A percentile compares a stretch with the other conserved stretches of the same genome.
Evolutionary conservation across 2,888 invertebrate species (phyloP).

Genomic region (Proisotoma minuta): DNA sequence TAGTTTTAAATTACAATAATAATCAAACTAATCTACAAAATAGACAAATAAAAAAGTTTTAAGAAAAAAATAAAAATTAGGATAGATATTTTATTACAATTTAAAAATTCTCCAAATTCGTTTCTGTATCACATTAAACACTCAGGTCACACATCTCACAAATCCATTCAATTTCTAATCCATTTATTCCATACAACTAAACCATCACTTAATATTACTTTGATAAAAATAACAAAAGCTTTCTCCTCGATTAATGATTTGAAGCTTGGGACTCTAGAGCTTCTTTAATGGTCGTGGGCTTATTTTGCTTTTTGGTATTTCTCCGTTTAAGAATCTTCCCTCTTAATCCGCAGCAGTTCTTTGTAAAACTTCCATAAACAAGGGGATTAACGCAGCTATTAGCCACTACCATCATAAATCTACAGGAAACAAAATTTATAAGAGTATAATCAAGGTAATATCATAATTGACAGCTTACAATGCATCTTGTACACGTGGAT

Average conservation of each 20-base stretch:
- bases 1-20: too few species aligned
- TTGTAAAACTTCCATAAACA: background rate
- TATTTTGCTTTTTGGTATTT: background rate
- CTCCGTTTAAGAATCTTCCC: background rate
- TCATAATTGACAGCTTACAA: too few species aligned
- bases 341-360: background rate
- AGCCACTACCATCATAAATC: conserved; percentile 74
- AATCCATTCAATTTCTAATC: too few species aligned
- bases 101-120: too few species aligned
- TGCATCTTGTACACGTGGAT: conserved; percentile 62
- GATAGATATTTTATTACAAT: too few species aligned
- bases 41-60: too few species aligned
- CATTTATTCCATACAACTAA: background rate
- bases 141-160: too few species aligned
- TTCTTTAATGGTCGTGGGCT: background rate
- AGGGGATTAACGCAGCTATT: conserved; percentile 69
- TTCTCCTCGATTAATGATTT: background rate
- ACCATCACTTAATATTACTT: background rate
- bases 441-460: too few species aligned
- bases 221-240: background rate
- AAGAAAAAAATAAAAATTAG: too few species aligned
- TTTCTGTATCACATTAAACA: background rate
- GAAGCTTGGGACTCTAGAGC: background rate
- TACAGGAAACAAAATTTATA: too few species aligned
- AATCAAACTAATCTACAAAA: too few species aligned